Evolutionary conservation across 1,140 invertebrate genomes (phyloP), one percentile per base, ranked within the genome.

Genomic region (Eueides isabella): DNA sequence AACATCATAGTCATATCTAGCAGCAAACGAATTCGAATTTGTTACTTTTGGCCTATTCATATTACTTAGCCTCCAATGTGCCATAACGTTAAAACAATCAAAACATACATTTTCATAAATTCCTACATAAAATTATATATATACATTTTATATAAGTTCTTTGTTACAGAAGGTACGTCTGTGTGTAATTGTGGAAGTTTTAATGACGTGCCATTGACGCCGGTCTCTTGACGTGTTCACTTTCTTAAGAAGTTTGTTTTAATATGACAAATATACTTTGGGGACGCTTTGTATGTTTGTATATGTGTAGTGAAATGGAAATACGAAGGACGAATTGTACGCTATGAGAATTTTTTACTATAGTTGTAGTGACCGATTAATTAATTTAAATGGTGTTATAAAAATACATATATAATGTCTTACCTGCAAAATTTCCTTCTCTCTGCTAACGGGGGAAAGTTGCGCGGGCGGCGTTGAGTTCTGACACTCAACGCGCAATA

Each of bases 141-240:
- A 55, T 19, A n/a, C 3, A 7, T 55, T 19, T 55, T 62, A 62
- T 62, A 62, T 29, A 62, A 29, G 26, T 30, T 30, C 61, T 62
- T 62, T 62, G 61, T 55, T 55, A 55, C 19, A 55, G 19, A 55
- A 55, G 48, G 48, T 19, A 55, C 31, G 33, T 66, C 48, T 68
- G 67, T 68, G 35, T 48, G 67, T 61, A 61, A 68, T 68, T 55
- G 67, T 68, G 29, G 30, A 68, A 68, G 67, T 68, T 68, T 61
- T 68, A 68, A 68, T 68, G 67, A 68, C 38, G 67, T 31, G n/a
- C 66, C 66, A 61, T 61, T 68, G 67, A 68, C 44, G 67, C 67
- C 29, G 48, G 28, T 61, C 67, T 19, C 38, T 61, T 29, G 67
- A 68, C 26, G 67, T 23, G 44, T 68, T 44, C 38, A 55, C 66